These are phyloP conservation scores for Parauchenoglanis ngamensis DNA, from an alignment of 2,797 vertebrate genomes.

Conservation along the genomic window DNA sequence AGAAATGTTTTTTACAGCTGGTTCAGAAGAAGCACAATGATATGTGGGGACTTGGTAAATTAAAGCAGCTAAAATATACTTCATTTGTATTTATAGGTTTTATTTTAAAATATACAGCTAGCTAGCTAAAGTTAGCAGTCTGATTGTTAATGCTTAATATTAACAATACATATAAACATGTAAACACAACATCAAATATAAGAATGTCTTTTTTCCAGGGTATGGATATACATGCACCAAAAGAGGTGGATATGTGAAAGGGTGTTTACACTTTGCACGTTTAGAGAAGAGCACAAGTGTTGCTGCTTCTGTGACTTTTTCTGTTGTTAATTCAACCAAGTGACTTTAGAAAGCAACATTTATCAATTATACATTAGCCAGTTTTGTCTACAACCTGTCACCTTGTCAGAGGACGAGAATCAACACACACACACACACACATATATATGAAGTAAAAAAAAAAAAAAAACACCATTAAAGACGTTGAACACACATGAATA, in stretches of 20 bases:
- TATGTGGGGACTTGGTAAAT: not conserved
- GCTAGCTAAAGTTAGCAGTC: not conserved
- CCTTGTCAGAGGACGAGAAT: not conserved
- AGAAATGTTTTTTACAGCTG: not conserved
- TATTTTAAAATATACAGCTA: not conserved
- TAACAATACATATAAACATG: not conserved
- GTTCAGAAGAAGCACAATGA: not conserved
- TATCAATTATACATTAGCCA: not conserved
- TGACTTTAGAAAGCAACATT: not conserved
- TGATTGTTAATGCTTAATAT: not conserved
- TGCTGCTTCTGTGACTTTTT: not conserved
- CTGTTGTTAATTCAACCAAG: not conserved
- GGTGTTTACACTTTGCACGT: not conserved
- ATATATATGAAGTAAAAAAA: not conserved
- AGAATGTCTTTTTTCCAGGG: not conserved
- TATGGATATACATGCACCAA: not conserved
- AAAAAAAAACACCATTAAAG: not conserved
- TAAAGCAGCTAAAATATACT: not conserved
- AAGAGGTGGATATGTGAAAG: too few relatives aligned
- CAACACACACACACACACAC: not conserved
- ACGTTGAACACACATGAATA: slow-evolving; percentile 12
- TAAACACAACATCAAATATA: not conserved
- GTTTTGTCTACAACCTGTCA: not conserved
- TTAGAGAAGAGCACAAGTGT: not conserved
- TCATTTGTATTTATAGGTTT: not conserved